Percentiles rank a stretch among this genome's conserved stretches.
Conservation (phyloP, 2,888 invertebrate genomes). For the Eupithecia centaureata region DNA sequence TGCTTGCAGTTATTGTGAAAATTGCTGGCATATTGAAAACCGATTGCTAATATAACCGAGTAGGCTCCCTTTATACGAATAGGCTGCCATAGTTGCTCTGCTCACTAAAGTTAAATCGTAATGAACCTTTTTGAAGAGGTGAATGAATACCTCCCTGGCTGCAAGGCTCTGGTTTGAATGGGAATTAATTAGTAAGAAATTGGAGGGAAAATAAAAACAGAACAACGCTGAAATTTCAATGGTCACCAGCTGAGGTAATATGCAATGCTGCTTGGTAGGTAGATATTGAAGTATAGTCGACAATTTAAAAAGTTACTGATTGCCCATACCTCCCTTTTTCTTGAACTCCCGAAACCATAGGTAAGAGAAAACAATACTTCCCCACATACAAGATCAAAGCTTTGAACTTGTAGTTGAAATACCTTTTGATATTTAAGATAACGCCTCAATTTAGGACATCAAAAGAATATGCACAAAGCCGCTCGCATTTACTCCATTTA, state of each 20-base stretch:
- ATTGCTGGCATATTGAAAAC: neutral
- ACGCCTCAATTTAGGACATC: neutral
- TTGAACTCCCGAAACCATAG: neutral
- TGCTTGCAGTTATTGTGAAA: neutral
- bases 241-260: neutral
- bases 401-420: too few species aligned
- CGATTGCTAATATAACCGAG: neutral
- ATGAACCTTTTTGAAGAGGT: neutral
- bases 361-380: neutral
- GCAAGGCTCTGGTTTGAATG: neutral
- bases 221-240: neutral
- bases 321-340: too few species aligned
- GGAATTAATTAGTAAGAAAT: neutral
- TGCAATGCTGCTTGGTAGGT: neutral
- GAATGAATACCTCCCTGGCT: neutral
- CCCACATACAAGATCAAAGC: neutral
- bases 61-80: neutral
- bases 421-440: neutral
- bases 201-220: neutral
- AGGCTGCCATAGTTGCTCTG: neutral
- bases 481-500: conserved; percentile 10
- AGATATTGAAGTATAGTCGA: too few species aligned
- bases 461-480: neutral
- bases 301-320: too few species aligned
- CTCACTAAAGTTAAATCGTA: neutral